phyloP scores from a whole-genome alignment of 2,797 vertebrate genomes.

The Falco naumanni region DNA sequence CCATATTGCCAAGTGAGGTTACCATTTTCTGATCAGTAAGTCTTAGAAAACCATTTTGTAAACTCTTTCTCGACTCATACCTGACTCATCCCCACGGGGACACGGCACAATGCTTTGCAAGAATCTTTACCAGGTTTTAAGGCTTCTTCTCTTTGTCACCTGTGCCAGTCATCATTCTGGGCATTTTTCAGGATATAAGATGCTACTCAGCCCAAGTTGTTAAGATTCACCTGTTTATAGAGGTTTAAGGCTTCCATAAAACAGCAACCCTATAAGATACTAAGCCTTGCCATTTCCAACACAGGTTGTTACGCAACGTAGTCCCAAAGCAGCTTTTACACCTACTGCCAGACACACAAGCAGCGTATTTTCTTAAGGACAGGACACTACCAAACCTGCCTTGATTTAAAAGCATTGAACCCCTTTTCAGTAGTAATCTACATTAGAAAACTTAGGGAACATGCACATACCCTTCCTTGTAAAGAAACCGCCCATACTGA shows the following conservation, averaged over 20 bases:
- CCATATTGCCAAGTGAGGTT: neutral
- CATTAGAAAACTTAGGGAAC: neutral
- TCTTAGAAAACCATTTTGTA: neutral
- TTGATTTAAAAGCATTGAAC: neutral
- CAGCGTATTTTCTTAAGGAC: neutral
- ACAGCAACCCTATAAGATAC: neutral
- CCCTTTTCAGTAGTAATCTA: neutral
- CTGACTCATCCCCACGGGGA: neutral
- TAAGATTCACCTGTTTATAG: neutral
- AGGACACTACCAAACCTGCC: neutral
- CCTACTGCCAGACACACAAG: neutral
- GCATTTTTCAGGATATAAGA: neutral
- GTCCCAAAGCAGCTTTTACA: neutral
- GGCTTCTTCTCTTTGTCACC: neutral
- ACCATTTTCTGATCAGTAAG: neutral
- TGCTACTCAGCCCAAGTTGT: neutral
- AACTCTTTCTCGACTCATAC: neutral
- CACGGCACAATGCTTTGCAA: neutral
- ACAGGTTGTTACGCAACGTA: neutral
- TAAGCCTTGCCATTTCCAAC: neutral
- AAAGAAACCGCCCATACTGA: conserved; percentile 95
- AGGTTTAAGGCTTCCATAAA: neutral
- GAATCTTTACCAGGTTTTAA: neutral
- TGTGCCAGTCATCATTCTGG: neutral
- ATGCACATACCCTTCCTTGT: conserved; percentile 88